phyloP scores from a whole-genome alignment of 1,140 invertebrate species.

The Protaetia brevitarsis region DNA sequence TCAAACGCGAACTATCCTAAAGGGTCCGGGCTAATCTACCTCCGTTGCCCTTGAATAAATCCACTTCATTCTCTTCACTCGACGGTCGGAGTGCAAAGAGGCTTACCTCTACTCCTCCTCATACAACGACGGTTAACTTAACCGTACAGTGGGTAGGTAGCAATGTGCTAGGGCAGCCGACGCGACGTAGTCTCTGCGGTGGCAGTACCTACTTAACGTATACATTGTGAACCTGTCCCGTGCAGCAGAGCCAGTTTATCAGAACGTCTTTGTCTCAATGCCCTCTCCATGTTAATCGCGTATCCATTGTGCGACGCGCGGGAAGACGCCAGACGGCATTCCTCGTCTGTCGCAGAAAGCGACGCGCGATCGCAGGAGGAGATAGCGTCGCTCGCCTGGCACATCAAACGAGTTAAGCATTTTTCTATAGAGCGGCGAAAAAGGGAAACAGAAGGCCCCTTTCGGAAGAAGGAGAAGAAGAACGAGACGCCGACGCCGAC shows the following conservation, averaged over 20 bases:
- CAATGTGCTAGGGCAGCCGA: background rate
- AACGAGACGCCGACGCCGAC: no score
- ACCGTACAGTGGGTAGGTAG: no score
- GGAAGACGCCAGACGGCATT: background rate
- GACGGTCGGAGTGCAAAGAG: background rate
- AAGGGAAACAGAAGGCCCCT: background rate
- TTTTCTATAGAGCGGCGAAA: background rate
- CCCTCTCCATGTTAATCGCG: slow-evolving; percentile 13
- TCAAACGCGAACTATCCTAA: background rate
- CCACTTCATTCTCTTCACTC: slow-evolving; percentile 5
- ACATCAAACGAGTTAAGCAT: background rate
- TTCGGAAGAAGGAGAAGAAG: no score
- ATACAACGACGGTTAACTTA: background rate
- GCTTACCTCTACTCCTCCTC: background rate
- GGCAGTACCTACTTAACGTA: background rate
- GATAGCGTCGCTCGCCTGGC: no score
- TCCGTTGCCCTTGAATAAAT: slow-evolving; percentile 10
- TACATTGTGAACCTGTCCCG: background rate
- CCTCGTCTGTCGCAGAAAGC: background rate
- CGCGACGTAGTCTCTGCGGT: no score
- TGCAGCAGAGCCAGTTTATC: slow-evolving; percentile 10
- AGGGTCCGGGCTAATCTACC: background rate
- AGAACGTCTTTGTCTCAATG: background rate
- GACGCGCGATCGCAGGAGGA: background rate
- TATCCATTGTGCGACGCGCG: background rate